Conservation (phyloP, 2,888 invertebrate species). For the Gerris lacustris region DNA sequence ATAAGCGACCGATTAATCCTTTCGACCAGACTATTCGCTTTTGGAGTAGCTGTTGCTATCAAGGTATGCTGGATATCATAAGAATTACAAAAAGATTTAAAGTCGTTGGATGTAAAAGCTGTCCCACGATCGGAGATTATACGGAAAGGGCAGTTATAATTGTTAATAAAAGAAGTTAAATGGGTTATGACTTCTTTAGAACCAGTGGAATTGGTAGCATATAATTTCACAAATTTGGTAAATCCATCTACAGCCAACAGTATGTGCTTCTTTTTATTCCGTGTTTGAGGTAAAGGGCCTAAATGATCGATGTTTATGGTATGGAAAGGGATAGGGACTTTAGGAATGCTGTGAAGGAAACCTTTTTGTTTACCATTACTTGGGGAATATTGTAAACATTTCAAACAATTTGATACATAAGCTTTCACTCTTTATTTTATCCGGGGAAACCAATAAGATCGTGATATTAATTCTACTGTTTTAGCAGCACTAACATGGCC, state of each 20-base stretch:
- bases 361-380: background rate
- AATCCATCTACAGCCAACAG: constrained; percentile 5
- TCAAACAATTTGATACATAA: background rate
- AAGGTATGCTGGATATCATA: background rate
- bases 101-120: background rate
- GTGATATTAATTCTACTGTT: background rate
- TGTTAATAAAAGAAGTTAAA: background rate
- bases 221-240: background rate
- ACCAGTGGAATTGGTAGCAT: background rate
- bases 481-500: background rate
- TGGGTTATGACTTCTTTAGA: constrained; percentile 7
- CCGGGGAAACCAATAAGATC: constrained; percentile 9
- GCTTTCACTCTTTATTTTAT: background rate
- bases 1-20: background rate
- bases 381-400: background rate
- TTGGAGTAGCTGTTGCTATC: constrained; percentile 7
- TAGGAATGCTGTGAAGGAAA: background rate
- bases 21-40: constrained; percentile 2
- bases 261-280: background rate
- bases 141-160: background rate
- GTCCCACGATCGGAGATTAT: constrained; percentile 5
- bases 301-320: background rate
- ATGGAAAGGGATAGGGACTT: background rate
- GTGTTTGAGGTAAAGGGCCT: background rate
- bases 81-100: background rate